These are phyloP conservation scores for Gymnorhina tibicen DNA, from an alignment of 2,113 vertebrate genomes.

Conservation along the genomic window DNA sequence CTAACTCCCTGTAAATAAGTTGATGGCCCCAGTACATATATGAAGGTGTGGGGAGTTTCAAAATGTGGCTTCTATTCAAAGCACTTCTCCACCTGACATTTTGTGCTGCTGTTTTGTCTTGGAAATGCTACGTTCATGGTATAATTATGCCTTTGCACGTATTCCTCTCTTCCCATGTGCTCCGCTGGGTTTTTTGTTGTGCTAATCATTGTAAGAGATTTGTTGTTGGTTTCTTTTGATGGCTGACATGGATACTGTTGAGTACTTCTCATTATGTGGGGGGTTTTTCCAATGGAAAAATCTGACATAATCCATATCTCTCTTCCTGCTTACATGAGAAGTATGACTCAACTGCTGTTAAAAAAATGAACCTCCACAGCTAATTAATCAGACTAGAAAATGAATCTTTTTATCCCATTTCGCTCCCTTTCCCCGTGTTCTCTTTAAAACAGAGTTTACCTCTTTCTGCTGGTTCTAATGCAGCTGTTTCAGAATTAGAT, in stretches of 20 bases:
- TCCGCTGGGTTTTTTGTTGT: conserved; percentile 1
- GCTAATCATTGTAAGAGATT: neutral
- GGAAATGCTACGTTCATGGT: neutral
- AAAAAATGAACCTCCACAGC: neutral
- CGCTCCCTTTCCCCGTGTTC: neutral
- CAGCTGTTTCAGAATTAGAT: neutral
- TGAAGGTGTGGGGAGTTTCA: neutral
- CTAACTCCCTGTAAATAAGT: neutral
- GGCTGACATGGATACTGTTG: neutral
- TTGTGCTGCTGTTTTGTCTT: neutral
- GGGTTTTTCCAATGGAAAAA: neutral
- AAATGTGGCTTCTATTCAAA: neutral
- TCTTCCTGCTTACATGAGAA: neutral
- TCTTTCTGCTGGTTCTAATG: neutral
- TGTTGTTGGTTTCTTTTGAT: conserved; percentile 34
- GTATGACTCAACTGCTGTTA: neutral
- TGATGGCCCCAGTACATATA: neutral
- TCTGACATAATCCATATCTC: neutral
- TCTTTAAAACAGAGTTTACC: neutral
- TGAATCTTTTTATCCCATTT: neutral
- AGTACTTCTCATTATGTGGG: neutral
- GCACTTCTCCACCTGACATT: neutral
- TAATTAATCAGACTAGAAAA: neutral
- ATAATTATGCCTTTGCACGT: neutral
- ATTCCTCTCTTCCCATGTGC: neutral